Evolutionary conservation across 2,113 vertebrate species (phyloP).

Genomic region (Caloenas nicobarica): DNA sequence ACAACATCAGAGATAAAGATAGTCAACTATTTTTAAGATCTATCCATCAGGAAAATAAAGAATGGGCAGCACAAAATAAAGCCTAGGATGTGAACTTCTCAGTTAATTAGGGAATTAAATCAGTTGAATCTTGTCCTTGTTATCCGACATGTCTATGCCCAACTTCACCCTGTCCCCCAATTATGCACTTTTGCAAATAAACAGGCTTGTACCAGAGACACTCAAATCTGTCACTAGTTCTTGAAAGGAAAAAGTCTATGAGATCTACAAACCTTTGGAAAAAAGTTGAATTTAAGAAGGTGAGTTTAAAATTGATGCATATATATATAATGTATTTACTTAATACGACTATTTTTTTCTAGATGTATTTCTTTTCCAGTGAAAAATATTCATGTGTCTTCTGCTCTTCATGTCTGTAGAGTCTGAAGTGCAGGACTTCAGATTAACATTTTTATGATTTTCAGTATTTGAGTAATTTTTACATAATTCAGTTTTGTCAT

Average conservation of each 20-base stretch:
- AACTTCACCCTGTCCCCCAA: background rate
- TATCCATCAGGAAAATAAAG: background rate
- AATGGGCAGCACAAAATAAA: background rate
- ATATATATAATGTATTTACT: background rate
- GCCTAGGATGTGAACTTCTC: background rate
- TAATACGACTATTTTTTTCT: background rate
- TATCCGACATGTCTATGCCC: background rate
- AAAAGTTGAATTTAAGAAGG: background rate
- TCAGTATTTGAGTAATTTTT: background rate
- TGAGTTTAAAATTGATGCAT: background rate
- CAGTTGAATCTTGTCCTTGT: background rate
- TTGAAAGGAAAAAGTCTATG: background rate
- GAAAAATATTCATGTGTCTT: background rate
- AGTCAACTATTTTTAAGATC: background rate
- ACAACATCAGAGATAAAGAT: background rate
- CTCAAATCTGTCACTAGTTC: background rate
- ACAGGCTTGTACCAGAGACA: background rate
- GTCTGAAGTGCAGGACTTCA: background rate
- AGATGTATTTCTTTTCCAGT: background rate
- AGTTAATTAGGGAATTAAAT: background rate
- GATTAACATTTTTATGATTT: background rate
- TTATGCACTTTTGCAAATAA: background rate
- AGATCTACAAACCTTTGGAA: background rate
- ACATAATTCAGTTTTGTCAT: background rate
- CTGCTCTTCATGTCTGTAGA: background rate